Percentiles rank a stretch among this genome's conserved stretches.
phyloP scores from a whole-genome alignment of 2,113 vertebrate species.

The Oxygymnocypris stewartii region DNA sequence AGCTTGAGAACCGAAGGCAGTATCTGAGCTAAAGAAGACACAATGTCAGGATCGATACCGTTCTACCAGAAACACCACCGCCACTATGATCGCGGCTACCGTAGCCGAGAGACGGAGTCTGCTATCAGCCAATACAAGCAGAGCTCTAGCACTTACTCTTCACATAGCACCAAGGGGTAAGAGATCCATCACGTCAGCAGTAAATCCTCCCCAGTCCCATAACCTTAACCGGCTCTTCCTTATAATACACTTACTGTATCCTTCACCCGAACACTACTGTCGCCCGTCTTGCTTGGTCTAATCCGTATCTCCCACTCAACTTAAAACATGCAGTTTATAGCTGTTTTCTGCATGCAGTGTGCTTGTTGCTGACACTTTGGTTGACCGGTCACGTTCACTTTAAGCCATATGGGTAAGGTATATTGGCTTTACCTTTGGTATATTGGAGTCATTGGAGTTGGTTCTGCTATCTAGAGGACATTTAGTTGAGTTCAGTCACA shows the following conservation, averaged over 20 bases:
- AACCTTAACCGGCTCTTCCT: constrained; percentile 2
- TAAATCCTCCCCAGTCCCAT: background rate
- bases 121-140: constrained; percentile 86
- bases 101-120: constrained; percentile 80
- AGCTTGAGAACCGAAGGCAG: constrained; percentile 36
- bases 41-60: constrained; percentile 86
- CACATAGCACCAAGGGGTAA: constrained; percentile 84
- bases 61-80: constrained; percentile 93
- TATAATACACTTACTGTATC: background rate
- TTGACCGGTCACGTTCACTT: background rate
- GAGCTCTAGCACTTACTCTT: constrained; percentile 70
- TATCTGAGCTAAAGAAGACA: constrained; percentile 57
- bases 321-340: constrained; percentile 22
- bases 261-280: background rate
- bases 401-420: background rate
- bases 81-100: constrained; percentile 89
- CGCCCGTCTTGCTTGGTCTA: constrained; percentile 24
- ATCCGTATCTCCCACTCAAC: constrained; percentile 9
- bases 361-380: background rate
- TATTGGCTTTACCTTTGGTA: background rate
- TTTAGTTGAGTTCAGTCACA: background rate
- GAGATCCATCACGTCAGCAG: too few relatives aligned
- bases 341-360: constrained; percentile 56
- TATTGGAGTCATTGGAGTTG: background rate
- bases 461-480: background rate